These are phyloP conservation scores for Myiozetetes cayanensis DNA, from an alignment of 2,113 vertebrate species.

Conservation along the genomic window DNA sequence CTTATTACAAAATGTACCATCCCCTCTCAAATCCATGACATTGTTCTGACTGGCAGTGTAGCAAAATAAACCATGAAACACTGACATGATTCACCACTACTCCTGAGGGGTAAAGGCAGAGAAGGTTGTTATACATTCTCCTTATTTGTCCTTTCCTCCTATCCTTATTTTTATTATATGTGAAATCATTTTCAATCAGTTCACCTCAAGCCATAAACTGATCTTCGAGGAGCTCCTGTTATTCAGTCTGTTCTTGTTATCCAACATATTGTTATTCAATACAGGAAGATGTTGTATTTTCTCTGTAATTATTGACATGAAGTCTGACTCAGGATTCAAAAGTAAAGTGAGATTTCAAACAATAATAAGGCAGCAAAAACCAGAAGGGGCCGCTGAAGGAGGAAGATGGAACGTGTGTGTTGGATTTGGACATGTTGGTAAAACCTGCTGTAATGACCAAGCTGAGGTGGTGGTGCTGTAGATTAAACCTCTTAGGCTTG, in stretches of 20 bases:
- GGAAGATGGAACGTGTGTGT: not conserved
- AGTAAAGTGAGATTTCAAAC: not conserved
- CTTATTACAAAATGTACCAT: not conserved
- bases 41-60: not conserved
- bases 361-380: not conserved
- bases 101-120: not conserved
- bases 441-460: not conserved
- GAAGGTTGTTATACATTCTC: not conserved
- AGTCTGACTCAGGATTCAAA: not conserved
- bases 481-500: not conserved
- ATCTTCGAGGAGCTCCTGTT: not conserved
- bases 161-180: not conserved
- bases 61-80: not conserved
- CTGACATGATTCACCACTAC: not conserved
- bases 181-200: not conserved
- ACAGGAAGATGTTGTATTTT: not conserved
- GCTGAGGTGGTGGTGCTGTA: not conserved
- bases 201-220: not conserved
- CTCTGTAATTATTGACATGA: not conserved
- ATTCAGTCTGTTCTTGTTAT: not conserved
- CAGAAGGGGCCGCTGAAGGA: not conserved
- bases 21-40: not conserved
- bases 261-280: not conserved
- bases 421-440: not conserved
- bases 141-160: not conserved